phyloP scores from a whole-genome alignment of 2,888 invertebrate genomes.

The Acheta domesticus region DNA sequence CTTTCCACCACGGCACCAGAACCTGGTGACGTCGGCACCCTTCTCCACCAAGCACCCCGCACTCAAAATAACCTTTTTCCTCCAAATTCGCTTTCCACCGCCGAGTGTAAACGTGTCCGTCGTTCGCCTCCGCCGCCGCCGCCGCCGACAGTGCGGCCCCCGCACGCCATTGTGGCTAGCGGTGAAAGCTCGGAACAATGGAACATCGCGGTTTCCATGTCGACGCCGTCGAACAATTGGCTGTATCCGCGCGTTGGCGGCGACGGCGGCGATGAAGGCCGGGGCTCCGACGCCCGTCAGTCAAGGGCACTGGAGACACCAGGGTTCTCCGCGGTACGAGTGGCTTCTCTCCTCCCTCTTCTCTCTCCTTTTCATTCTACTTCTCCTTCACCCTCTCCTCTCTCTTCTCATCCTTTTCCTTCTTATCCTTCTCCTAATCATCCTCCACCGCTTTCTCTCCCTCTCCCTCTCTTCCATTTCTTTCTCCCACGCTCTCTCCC shows the following conservation, averaged over 20 bases:
- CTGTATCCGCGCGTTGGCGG: constrained; percentile 1
- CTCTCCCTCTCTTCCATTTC: too few species aligned
- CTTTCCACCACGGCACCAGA: neutral
- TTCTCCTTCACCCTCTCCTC: too few species aligned
- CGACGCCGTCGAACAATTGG: constrained; percentile 7
- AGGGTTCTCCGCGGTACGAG: too few species aligned
- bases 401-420: too few species aligned
- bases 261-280: neutral
- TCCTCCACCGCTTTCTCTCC: too few species aligned
- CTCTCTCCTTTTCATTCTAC: too few species aligned
- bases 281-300: neutral
- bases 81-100: constrained; percentile 18
- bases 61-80: neutral
- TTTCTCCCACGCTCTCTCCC: too few species aligned
- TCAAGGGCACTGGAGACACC: too few species aligned
- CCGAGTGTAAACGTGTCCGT: neutral
- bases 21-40: neutral
- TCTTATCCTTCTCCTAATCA: too few species aligned
- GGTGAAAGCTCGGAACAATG: constrained; percentile 6
- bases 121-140: neutral
- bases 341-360: too few species aligned
- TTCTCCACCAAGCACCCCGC: neutral
- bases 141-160: neutral
- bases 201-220: constrained; percentile 2
- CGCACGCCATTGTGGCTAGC: neutral